A percentile compares a stretch with the other conserved stretches of the same genome.
Conservation (phyloP, 2,888 invertebrate species). For the Invenusta paracnida region DNA sequence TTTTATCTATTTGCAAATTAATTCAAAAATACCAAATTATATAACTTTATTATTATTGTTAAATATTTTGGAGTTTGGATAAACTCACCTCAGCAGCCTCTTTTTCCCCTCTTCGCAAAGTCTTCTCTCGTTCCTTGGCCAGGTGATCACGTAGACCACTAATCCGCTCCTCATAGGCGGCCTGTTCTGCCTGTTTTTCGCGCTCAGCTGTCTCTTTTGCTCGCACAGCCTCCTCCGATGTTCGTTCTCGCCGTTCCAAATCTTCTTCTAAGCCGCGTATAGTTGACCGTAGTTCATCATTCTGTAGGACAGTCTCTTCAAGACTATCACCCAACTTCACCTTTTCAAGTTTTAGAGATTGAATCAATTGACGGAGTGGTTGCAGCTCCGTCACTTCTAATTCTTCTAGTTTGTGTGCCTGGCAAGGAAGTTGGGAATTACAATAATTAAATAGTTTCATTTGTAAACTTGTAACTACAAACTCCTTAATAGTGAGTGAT, state of each 20-base stretch:
- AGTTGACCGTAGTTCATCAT: neutral
- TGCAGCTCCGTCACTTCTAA: neutral
- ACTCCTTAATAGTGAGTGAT: too few species aligned
- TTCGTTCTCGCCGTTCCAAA: neutral
- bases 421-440: too few species aligned
- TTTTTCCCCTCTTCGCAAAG: constrained; percentile 50
- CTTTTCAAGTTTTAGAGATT: neutral
- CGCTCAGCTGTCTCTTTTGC: constrained; percentile 50
- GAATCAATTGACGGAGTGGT: neutral
- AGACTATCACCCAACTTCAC: neutral
- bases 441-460: too few species aligned
- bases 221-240: constrained; percentile 37
- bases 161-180: constrained; percentile 51
- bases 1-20: too few species aligned
- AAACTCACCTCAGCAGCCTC: constrained; percentile 51
- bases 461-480: too few species aligned
- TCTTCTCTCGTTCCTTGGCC: constrained; percentile 51
- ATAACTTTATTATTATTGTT: too few species aligned
- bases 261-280: neutral
- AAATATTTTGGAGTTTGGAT: too few species aligned
- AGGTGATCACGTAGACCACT: constrained; percentile 51
- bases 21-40: too few species aligned
- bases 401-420: neutral
- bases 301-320: neutral
- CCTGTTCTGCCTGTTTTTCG: constrained; percentile 50